Evolutionary conservation across 2,888 invertebrate genomes (phyloP).

Genomic region (Flexamia atlantica): DNA sequence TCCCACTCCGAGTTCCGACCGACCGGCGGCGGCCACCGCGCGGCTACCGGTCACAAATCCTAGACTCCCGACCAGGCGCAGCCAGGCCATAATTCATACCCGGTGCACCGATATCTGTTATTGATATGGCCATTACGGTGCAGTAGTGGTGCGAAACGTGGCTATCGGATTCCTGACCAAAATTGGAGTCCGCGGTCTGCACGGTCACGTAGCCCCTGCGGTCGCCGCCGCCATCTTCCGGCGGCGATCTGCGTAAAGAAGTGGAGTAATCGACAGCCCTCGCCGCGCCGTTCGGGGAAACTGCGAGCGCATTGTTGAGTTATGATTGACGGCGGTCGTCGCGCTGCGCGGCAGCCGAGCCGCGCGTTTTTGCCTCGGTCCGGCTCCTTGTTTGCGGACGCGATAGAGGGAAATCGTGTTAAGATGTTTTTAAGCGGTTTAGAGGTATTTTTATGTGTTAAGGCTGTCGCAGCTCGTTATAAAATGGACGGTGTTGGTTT

Average conservation of each 20-base stretch:
- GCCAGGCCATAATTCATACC: conserved; percentile 18
- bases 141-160: conserved; percentile 51
- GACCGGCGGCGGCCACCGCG: neutral
- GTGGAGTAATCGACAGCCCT: conserved; percentile 36
- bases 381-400: conserved; percentile 14
- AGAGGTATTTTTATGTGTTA: conserved; percentile 22
- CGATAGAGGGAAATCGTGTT: neutral
- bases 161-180: conserved; percentile 58
- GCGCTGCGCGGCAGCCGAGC: conserved; percentile 1
- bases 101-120: conserved; percentile 53
- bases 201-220: conserved; percentile 28
- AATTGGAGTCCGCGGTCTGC: conserved; percentile 55
- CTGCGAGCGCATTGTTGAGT: conserved; percentile 1
- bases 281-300: conserved; percentile 33
- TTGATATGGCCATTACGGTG: conserved; percentile 55
- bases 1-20: too few species aligned
- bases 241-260: conserved; percentile 56
- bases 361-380: conserved; percentile 2
- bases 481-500: too few species aligned
- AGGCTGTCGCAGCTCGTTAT: too few species aligned
- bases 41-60: conserved; percentile 36
- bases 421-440: neutral
- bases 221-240: conserved; percentile 41
- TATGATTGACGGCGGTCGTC: conserved; percentile 41
- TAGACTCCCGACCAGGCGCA: neutral